Evolutionary conservation across 2,113 vertebrate genomes (phyloP).

Genomic region (Anas platyrhynchos): DNA sequence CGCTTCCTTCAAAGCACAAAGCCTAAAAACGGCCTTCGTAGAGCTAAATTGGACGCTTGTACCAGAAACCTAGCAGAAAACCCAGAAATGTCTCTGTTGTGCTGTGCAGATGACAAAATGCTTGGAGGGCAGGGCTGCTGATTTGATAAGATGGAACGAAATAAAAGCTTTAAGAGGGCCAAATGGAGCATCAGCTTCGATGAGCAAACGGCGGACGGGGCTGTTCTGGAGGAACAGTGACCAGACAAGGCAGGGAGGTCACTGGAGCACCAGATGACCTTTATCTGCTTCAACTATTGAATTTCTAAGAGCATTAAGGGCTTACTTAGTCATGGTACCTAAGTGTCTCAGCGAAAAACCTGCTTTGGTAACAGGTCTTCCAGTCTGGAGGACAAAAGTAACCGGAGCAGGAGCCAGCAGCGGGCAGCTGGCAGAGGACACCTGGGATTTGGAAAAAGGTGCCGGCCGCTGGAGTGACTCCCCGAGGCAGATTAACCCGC

Average conservation of each 20-base stretch:
- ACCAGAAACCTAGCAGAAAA: background rate
- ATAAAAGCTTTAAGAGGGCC: background rate
- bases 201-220: background rate
- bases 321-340: background rate
- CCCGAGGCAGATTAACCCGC: accelerated
- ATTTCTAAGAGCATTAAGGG: constrained; percentile 38
- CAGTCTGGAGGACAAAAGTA: background rate
- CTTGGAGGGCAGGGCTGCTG: background rate
- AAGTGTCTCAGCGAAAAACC: background rate
- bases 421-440: background rate
- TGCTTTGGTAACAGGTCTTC: background rate
- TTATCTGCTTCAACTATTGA: background rate
- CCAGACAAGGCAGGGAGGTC: background rate
- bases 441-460: background rate
- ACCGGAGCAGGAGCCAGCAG: background rate
- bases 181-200: background rate
- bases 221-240: background rate
- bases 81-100: background rate
- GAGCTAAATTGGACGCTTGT: background rate
- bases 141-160: background rate
- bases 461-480: background rate
- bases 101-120: background rate
- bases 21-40: background rate
- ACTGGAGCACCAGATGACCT: background rate
- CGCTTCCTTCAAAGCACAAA: background rate